Percentiles rank a stretch among this genome's conserved stretches.
phyloP scores from a whole-genome alignment of 2,888 invertebrate genomes.

The Orthosia incerta region DNA sequence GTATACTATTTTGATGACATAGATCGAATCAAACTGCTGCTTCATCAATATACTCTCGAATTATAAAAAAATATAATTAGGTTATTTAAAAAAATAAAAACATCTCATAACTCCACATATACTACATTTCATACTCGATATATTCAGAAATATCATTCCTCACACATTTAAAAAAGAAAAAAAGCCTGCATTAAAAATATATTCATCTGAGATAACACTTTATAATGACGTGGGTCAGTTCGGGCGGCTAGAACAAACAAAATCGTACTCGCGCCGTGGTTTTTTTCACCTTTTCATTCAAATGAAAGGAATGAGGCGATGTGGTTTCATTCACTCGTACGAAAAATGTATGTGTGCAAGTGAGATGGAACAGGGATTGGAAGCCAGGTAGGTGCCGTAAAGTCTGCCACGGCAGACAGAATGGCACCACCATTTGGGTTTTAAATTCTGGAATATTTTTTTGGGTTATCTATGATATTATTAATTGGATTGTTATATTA shows the following conservation, averaged over 20 bases:
- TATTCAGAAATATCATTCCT: slow-evolving; percentile 90
- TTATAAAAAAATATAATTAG: neutral
- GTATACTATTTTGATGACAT: neutral
- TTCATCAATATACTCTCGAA: neutral
- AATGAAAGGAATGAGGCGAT: slow-evolving; percentile 67
- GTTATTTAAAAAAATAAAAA: too few relatives aligned
- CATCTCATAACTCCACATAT: slow-evolving; percentile 65
- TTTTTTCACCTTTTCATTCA: slow-evolving; percentile 74
- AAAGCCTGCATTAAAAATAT: slow-evolving; percentile 84
- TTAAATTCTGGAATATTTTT: slow-evolving; percentile 74
- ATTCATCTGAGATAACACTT: slow-evolving; percentile 89
- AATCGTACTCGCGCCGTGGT: slow-evolving; percentile 72
- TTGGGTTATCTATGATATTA: slow-evolving; percentile 68
- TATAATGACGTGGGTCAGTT: slow-evolving; percentile 89
- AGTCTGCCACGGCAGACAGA: slow-evolving; percentile 87
- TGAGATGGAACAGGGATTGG: slow-evolving; percentile 77
- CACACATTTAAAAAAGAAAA: slow-evolving; percentile 82
- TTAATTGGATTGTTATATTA: slow-evolving; percentile 56
- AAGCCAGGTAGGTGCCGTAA: slow-evolving; percentile 87
- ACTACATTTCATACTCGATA: slow-evolving; percentile 82
- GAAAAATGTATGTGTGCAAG: slow-evolving; percentile 52
- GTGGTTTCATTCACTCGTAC: slow-evolving; percentile 58
- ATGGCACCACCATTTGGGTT: slow-evolving; percentile 81
- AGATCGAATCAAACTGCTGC: too few relatives aligned
- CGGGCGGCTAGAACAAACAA: slow-evolving; percentile 90